These are phyloP conservation scores for Sebastes steindachneri DNA, from an alignment of 2,797 vertebrate species.

Conservation along the genomic window DNA sequence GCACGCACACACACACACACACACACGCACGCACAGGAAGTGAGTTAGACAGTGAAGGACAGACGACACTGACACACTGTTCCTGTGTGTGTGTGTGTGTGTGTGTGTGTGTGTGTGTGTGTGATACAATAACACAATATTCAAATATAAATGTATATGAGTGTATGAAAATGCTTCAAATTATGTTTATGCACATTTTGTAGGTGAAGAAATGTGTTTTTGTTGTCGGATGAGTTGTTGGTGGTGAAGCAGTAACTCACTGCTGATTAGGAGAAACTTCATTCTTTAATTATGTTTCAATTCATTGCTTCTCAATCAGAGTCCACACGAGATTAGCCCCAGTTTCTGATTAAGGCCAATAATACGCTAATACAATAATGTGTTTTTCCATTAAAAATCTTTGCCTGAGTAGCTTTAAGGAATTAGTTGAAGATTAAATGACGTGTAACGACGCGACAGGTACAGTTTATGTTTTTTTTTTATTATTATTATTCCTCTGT, in stretches of 20 bases:
- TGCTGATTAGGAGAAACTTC: not conserved
- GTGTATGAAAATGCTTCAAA: not conserved
- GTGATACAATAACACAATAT: not conserved
- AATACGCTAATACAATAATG: not conserved
- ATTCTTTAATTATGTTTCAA: not conserved
- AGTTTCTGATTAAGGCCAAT: not conserved
- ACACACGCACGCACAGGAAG: not conserved
- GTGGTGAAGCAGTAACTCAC: not conserved
- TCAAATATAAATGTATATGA: not conserved
- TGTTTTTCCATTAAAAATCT: not conserved
- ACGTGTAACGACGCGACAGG: not conserved
- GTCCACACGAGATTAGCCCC: not conserved
- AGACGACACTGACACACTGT: constrained; percentile 16
- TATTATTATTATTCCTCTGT: not conserved
- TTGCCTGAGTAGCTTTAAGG: not conserved
- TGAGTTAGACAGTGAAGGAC: constrained; percentile 51
- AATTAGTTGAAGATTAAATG: not conserved
- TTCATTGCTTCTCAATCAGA: not conserved
- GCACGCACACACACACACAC: not conserved
- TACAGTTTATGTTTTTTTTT: constrained; percentile 10
- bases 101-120: not conserved
- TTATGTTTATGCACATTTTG: not conserved
- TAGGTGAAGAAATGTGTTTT: not conserved
- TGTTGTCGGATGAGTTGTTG: not conserved
- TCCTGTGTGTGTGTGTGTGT: not conserved